Evolutionary conservation across 2,888 invertebrate genomes (phyloP).

Genomic region (Pyrgus malvae): DNA sequence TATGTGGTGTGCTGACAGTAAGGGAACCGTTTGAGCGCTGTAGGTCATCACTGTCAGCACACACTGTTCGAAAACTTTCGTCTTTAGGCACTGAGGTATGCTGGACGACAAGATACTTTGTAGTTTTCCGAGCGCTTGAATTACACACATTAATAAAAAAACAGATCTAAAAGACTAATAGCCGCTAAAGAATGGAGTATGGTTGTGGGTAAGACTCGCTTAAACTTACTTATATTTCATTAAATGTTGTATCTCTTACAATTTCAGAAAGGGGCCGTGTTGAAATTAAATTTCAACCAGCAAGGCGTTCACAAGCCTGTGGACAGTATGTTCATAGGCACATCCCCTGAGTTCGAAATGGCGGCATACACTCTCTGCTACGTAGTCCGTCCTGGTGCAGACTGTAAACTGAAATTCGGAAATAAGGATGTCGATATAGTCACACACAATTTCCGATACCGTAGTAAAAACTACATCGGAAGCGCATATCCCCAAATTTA

Average conservation of each 20-base stretch:
- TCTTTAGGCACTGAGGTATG: too few species aligned
- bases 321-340: constrained; percentile 89
- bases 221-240: too few species aligned
- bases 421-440: constrained; percentile 87
- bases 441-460: constrained; percentile 87
- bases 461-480: constrained; percentile 90
- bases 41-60: too few species aligned
- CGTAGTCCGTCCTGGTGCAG: constrained; percentile 86
- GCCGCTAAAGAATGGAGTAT: too few species aligned
- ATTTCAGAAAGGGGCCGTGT: constrained; percentile 87
- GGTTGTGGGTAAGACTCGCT: too few species aligned
- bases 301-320: constrained; percentile 89
- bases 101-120: too few species aligned
- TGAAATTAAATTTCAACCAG: constrained; percentile 88
- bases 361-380: constrained; percentile 95
- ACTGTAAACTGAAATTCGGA: constrained; percentile 88
- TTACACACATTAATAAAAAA: background rate
- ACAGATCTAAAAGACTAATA: too few species aligned
- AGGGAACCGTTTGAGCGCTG: too few species aligned
- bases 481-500: constrained; percentile 92
- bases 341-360: constrained; percentile 95
- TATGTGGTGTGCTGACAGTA: too few species aligned
- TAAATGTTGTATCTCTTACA: background rate
- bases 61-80: too few species aligned
- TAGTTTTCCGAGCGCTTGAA: too few species aligned